Evolutionary conservation across 2,113 vertebrate species (phyloP).

Genomic region (Mastomys natalensis): DNA sequence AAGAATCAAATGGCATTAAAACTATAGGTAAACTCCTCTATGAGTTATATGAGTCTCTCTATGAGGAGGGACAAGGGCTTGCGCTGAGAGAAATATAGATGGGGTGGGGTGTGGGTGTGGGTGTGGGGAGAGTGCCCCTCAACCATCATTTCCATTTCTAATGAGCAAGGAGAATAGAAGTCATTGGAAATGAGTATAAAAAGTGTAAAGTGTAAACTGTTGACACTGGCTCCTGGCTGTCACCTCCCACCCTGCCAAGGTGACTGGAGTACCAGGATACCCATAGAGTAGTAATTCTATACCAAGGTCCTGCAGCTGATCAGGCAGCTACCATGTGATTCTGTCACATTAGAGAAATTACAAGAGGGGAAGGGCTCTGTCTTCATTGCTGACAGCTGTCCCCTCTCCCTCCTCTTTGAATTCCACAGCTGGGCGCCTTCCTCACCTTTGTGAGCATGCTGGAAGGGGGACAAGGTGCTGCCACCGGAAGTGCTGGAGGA

Average conservation of each 20-base stretch:
- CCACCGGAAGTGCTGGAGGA: conserved; percentile 87
- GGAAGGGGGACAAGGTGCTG: conserved; percentile 92
- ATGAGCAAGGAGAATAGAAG: background rate
- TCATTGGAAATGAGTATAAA: background rate
- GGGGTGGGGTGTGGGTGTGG: background rate
- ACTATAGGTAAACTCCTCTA: background rate
- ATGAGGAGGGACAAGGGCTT: background rate
- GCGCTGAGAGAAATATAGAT: background rate
- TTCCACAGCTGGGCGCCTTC: background rate
- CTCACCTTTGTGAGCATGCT: conserved; percentile 94
- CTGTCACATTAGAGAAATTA: background rate
- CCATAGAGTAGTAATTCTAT: background rate
- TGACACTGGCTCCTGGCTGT: rapidly evolving
- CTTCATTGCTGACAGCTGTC: background rate
- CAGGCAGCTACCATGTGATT: background rate
- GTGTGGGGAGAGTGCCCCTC: background rate
- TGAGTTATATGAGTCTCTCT: too few species aligned
- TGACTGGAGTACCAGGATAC: background rate
- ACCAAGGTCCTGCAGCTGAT: background rate
- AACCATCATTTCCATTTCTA: background rate
- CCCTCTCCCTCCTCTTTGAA: background rate
- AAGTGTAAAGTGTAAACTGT: background rate
- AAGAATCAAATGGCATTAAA: rapidly evolving
- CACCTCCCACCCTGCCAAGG: background rate
- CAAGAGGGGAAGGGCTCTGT: background rate